Evolutionary conservation across 2,888 invertebrate species (phyloP), one percentile per base, ranked within the genome.

Genomic region (Hoplodrina ambigua): DNA sequence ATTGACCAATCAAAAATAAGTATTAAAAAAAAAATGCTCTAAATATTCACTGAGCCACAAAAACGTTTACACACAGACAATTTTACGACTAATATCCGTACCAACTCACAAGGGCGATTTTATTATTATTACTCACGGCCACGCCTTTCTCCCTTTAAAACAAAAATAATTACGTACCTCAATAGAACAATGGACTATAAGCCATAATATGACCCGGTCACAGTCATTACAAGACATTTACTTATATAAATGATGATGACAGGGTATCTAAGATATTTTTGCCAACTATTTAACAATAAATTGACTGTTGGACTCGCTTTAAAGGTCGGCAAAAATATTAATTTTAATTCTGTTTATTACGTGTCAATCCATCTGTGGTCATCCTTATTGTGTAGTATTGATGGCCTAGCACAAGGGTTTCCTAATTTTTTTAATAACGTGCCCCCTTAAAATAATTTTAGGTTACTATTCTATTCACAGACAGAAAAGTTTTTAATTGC

Each of bases 181-280:
- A 41, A n/a, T 1, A 19, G 68, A 59, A 82, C 72, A 80, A 80
- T 75, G 54, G 59, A 15, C 61, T 56, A 65, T 75, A 67, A 65
- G 30, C 56, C 19, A 56, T 56, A 52, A 53, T 61, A 69, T 78
- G 63, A 77, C 66, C 74, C 15, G 74, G 67, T 80, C 77, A 77
- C 56, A 64, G 50, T 19, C 46, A 71, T 74, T 67, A 64, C 61
- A 5, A 60, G 13, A 58, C 30, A 67, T 57, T 66, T 58, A 52
- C 63, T 33, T 69, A 60, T 17, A 49, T 76, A 74, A 68, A 59
- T 13, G 11, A 25, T 69, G 53, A 75, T 70, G 41, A 62, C 33
- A 65, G 56, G 7, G n/a, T 66, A 15, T 25, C 2, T 55, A 33
- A 37, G 19, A 15, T 1, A 37, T 56, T 54, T 69, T 30, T 20